These are phyloP conservation scores for Hartigia nigra DNA, from an alignment of 2,888 invertebrate genomes.

Conservation along the genomic window DNA sequence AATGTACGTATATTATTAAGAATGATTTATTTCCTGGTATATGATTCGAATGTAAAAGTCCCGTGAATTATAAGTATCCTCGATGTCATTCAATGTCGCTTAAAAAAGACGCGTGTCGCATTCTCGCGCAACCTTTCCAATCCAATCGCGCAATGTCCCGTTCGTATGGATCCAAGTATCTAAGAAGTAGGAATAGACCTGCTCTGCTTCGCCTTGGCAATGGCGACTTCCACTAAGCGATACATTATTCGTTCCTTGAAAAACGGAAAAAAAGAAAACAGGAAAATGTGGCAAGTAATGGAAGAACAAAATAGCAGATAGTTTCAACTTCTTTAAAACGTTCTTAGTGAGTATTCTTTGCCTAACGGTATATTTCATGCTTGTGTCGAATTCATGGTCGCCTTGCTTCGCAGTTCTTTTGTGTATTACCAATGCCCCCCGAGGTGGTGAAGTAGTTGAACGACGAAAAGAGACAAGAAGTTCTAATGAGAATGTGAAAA, in stretches of 20 bases:
- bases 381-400: slow-evolving; percentile 42
- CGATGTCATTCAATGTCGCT: neutral
- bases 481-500: neutral
- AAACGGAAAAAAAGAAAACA: too few relatives aligned
- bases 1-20: neutral
- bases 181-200: neutral
- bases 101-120: neutral
- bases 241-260: neutral
- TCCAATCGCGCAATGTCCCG: neutral
- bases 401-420: slow-evolving; percentile 26
- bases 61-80: neutral
- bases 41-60: neutral
- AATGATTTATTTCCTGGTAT: neutral
- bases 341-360: slow-evolving; percentile 29
- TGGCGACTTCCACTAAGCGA: neutral
- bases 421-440: slow-evolving; percentile 1
- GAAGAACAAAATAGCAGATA: neutral
- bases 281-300: neutral
- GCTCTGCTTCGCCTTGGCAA: neutral
- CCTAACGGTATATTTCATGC: slow-evolving; percentile 51
- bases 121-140: neutral
- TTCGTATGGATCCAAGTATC: neutral
- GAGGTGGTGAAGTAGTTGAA: slow-evolving; percentile 10
- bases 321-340: neutral
- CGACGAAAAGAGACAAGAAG: slow-evolving; percentile 22